Percentiles rank a stretch among this genome's conserved stretches.
phyloP scores from a whole-genome alignment of 1,140 invertebrate species.

The Sweltsa coloradensis region DNA sequence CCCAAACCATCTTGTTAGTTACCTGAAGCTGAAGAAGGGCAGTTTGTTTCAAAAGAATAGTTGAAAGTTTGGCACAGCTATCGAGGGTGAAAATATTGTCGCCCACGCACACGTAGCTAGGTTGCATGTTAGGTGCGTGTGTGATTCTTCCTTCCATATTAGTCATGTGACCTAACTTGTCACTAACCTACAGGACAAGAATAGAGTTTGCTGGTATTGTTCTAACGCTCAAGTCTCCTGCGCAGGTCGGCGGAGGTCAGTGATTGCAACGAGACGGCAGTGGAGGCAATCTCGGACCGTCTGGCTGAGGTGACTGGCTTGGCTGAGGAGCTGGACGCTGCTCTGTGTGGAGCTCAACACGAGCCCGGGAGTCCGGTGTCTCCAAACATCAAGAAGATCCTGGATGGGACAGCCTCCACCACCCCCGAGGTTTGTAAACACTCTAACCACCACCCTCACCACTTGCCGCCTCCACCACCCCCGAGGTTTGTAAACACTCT shows the following conservation, averaged over 20 bases:
- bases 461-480: background rate
- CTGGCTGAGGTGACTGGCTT: conserved; percentile 49
- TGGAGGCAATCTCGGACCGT: conserved; percentile 48
- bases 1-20: too few relatives aligned
- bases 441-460: background rate
- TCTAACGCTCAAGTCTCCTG: too few relatives aligned
- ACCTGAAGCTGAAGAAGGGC: too few relatives aligned
- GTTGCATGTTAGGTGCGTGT: too few relatives aligned
- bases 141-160: too few relatives aligned
- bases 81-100: too few relatives aligned
- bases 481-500: background rate
- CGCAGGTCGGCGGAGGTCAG: conserved; percentile 8
- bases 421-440: conserved; percentile 17
- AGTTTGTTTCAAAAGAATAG: too few relatives aligned
- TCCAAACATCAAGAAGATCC: conserved; percentile 15
- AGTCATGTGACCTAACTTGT: too few relatives aligned
- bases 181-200: too few relatives aligned
- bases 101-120: too few relatives aligned
- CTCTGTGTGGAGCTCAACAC: conserved; percentile 36
- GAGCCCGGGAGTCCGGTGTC: conserved; percentile 19
- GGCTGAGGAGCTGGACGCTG: conserved; percentile 49
- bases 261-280: conserved; percentile 42
- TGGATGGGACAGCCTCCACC: conserved; percentile 15
- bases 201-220: too few relatives aligned
- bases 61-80: too few relatives aligned